Evolutionary conservation across 2,797 vertebrate genomes (phyloP).

Genomic region (Acipenser ruthenus): DNA sequence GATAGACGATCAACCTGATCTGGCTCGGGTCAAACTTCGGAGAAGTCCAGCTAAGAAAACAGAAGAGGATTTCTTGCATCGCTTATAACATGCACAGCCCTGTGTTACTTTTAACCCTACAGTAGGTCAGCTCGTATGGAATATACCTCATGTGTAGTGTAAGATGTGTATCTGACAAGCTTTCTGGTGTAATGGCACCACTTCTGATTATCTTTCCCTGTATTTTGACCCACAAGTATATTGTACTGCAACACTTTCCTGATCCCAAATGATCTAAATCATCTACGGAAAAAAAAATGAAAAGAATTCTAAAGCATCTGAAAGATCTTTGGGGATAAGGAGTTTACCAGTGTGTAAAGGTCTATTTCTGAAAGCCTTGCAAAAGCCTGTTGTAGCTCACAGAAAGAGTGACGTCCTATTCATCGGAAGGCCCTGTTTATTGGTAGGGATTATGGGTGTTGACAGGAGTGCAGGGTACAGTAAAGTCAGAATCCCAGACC

Average conservation of each 20-base stretch:
- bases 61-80: not conserved
- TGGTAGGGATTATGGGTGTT: constrained; percentile 12
- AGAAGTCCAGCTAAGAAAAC: constrained; percentile 76
- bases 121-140: too few species aligned
- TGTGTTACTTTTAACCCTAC: not conserved
- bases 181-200: not conserved
- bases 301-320: too few species aligned
- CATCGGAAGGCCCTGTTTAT: constrained; percentile 9
- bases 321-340: too few species aligned
- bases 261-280: too few species aligned
- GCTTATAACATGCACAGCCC: not conserved
- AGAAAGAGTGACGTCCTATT: constrained; percentile 1
- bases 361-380: constrained; percentile 9
- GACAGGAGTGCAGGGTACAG: constrained; percentile 17
- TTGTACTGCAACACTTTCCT: too few species aligned
- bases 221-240: too few species aligned
- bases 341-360: not conserved
- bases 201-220: too few species aligned
- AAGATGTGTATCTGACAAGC: constrained; percentile 24
- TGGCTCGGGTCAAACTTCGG: constrained; percentile 90
- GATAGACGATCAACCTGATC: constrained; percentile 92
- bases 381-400: constrained; percentile 7
- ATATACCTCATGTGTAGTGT: not conserved
- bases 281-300: too few species aligned
- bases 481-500: constrained; percentile 14